Evolutionary conservation across 2,888 invertebrate genomes (phyloP).

Genomic region (Ramazzottius varieornatus): DNA sequence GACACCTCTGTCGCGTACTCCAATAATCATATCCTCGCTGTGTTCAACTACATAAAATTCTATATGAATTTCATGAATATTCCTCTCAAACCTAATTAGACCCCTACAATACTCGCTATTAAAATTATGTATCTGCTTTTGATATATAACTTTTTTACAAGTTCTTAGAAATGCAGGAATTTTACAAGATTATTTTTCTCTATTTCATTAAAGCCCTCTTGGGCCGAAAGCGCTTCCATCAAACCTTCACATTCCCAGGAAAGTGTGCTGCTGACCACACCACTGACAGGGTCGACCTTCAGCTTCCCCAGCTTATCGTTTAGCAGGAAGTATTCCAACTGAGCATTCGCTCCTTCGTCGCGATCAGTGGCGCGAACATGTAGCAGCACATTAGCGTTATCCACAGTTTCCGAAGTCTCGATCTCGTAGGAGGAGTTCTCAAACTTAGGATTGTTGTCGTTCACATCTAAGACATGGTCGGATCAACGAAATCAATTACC

Average conservation of each 20-base stretch:
- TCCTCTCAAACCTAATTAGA: too few relatives aligned
- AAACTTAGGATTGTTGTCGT: constrained; percentile 75
- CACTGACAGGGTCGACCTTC: constrained; percentile 52
- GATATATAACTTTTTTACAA: too few relatives aligned
- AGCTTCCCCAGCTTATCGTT: constrained; percentile 81
- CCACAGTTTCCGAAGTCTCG: constrained; percentile 62
- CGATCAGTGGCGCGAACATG: constrained; percentile 67
- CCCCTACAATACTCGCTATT: too few relatives aligned
- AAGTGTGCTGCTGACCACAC: constrained; percentile 59
- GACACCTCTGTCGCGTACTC: constrained; percentile 69
- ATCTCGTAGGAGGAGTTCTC: constrained; percentile 67
- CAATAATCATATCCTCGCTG: constrained; percentile 48
- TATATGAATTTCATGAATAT: too few relatives aligned
- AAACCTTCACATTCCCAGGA: constrained; percentile 65
- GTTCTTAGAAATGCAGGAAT: too few relatives aligned
- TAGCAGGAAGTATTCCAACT: constrained; percentile 64
- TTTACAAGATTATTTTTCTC: too few relatives aligned
- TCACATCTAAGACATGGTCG: constrained; percentile 40
- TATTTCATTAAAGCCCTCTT: too few relatives aligned
- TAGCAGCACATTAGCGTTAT: constrained; percentile 54
- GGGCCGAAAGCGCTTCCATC: too few relatives aligned
- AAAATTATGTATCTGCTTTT: too few relatives aligned
- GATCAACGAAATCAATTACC: not conserved
- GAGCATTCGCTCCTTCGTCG: constrained; percentile 65
- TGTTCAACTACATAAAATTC: not conserved